Conservation (phyloP, 2,888 invertebrate species). For the Alviniconcha strummeri region DNA sequence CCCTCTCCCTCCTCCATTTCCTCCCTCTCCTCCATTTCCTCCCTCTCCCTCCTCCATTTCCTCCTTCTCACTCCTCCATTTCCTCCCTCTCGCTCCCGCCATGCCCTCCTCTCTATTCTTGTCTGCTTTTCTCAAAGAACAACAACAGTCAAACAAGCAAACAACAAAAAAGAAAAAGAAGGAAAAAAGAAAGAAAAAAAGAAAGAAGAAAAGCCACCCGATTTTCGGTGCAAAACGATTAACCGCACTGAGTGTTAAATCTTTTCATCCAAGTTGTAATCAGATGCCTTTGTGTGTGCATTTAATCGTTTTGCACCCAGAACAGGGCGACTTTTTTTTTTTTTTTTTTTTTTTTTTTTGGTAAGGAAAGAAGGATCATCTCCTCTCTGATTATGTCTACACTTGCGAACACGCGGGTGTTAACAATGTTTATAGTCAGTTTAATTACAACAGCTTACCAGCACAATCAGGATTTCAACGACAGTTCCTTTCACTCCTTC, state of each 20-base stretch:
- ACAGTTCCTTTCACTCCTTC: too few relatives aligned
- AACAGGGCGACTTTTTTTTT: background rate
- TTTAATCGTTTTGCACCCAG: too few relatives aligned
- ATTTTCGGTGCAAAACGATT: background rate
- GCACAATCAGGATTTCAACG: too few relatives aligned
- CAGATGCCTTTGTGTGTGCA: background rate
- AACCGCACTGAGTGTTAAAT: too few relatives aligned
- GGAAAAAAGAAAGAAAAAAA: background rate
- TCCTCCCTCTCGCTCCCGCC: background rate
- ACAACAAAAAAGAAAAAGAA: background rate
- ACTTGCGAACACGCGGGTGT: background rate
- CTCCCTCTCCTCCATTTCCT: background rate
- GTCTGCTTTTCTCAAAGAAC: background rate
- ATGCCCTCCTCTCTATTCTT: background rate
- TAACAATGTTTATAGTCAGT: background rate
- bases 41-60: background rate
- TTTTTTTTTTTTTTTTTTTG: background rate
- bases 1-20: background rate
- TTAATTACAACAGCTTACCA: background rate
- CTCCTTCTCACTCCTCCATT: background rate
- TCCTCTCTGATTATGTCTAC: background rate
- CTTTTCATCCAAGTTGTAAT: background rate
- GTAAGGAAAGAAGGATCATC: background rate
- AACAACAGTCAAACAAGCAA: background rate
- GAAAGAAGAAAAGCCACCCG: background rate